These are phyloP conservation scores for Holacanthus passer DNA, from an alignment of 2,113 vertebrate genomes.

Conservation along the genomic window DNA sequence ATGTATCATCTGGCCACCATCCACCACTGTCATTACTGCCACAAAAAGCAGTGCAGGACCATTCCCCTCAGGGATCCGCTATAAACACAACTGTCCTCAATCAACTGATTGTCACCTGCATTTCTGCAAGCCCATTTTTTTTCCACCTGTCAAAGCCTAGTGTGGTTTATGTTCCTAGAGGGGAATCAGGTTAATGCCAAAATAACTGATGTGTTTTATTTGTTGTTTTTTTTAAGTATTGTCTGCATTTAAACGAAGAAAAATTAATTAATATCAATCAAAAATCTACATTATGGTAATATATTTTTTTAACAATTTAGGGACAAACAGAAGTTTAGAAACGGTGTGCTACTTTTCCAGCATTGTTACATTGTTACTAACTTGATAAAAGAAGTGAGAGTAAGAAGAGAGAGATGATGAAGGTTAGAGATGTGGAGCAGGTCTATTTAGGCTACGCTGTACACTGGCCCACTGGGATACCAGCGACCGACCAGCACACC, in stretches of 20 bases:
- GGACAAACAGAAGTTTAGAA: background rate
- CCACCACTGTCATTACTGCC: slow-evolving; percentile 20
- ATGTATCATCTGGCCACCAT: slow-evolving; percentile 51
- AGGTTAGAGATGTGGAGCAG: slow-evolving; percentile 83
- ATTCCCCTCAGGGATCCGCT: background rate
- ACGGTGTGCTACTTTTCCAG: slow-evolving; percentile 55
- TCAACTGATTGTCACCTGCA: slow-evolving; percentile 35
- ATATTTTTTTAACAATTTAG: background rate
- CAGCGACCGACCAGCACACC: slow-evolving; percentile 69
- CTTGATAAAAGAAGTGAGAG: slow-evolving; percentile 48
- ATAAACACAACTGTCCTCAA: slow-evolving; percentile 28
- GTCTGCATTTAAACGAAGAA: background rate
- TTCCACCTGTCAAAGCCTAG: background rate
- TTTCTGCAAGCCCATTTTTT: slow-evolving; percentile 8
- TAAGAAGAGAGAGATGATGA: slow-evolving; percentile 64
- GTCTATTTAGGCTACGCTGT: slow-evolving; percentile 79
- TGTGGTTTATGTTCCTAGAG: background rate
- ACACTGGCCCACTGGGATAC: slow-evolving; percentile 74
- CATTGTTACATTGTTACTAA: slow-evolving; percentile 38
- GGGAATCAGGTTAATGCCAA: background rate
- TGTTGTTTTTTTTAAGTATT: background rate
- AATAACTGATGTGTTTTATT: background rate
- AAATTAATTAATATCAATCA: background rate
- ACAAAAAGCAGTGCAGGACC: background rate
- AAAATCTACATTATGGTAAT: background rate